A percentile compares a stretch with the other conserved stretches of the same genome.
These are phyloP conservation scores for Uria aalge DNA, from an alignment of 2,113 vertebrate species.

Conservation along the genomic window DNA sequence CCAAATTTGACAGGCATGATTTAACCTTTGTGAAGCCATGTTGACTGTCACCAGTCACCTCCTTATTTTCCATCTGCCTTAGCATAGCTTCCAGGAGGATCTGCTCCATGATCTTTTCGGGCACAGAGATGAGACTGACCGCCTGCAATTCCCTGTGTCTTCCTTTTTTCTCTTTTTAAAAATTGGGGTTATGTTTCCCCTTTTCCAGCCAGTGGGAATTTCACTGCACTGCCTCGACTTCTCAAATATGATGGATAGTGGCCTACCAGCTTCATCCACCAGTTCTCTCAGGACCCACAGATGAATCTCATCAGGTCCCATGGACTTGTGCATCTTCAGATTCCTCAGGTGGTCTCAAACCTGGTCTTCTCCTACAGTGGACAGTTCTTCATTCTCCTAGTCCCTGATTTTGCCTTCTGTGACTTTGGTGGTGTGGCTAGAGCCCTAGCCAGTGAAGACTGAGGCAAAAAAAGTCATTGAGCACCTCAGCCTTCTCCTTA, in stretches of 20 bases:
- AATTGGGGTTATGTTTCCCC: background rate
- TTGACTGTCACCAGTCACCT: background rate
- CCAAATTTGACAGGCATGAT: background rate
- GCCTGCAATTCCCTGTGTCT: background rate
- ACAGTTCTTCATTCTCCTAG: background rate
- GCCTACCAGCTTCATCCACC: background rate
- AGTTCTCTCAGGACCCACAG: background rate
- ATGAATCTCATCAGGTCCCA: background rate
- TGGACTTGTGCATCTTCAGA: background rate
- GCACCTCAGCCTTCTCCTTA: background rate
- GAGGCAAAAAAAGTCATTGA: background rate
- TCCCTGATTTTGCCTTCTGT: background rate
- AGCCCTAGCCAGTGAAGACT: background rate
- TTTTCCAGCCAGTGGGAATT: background rate
- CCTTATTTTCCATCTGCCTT: background rate
- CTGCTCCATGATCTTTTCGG: background rate
- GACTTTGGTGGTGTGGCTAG: background rate
- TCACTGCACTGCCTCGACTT: background rate
- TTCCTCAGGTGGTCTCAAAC: background rate
- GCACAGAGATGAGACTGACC: background rate
- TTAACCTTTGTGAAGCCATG: background rate
- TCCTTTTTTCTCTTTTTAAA: background rate
- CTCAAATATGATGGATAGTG: background rate
- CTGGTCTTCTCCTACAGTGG: background rate
- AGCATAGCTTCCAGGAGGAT: background rate